Base-by-base conservation (phyloP, 1,140 invertebrate genomes). In the Plectrocnemia conspersa region DNA sequence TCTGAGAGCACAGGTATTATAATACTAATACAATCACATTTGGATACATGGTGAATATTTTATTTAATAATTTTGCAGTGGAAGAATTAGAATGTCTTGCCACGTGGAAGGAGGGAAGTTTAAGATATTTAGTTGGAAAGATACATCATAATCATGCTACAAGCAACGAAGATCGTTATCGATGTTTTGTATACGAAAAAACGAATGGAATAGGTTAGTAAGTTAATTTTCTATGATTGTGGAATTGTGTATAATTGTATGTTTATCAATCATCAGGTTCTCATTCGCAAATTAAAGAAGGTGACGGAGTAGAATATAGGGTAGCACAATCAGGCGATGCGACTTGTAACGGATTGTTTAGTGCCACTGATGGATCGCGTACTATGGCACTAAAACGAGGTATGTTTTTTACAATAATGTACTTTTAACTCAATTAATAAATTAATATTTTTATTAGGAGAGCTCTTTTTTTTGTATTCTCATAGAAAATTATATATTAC, bases 101-200 rank as follows among this genome's bases (percentile, higher is more conserved):
- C 1, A 82, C 81, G 11, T 93, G 89, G 89, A 89, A 87, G 68
- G 89, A 92, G 66, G 88, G 89, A 32, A 89, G 86, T 44, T 81
- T 83, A 6, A 77, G 83, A 54, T 92, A 91, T 68, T 75, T 92
- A 24, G 85, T 92, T 29, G 88, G 87, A 13, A 76, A 82, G 65
- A 72, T 87, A 22, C 83, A 86, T 61, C 86, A 89, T 74, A 84
- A 84, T 66, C 87, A 91, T 71, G 87, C 88, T 29, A 88, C 88
- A 52, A 88, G 86, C 59, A 91, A 92, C 72, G 91, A 94, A 70
- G 91, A 94, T 69, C 82, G 88, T 50, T 95, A 91, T 73, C 79
- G 91, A 56, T 94, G 92, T 77, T 95, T 93, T 75, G 89, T 94
- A 25, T 92, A 89, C 72, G 89, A 92, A 73, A 86, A 87, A 74